phyloP scores from a whole-genome alignment of 2,113 vertebrate genomes.

The Apistogramma diplotaenia region DNA sequence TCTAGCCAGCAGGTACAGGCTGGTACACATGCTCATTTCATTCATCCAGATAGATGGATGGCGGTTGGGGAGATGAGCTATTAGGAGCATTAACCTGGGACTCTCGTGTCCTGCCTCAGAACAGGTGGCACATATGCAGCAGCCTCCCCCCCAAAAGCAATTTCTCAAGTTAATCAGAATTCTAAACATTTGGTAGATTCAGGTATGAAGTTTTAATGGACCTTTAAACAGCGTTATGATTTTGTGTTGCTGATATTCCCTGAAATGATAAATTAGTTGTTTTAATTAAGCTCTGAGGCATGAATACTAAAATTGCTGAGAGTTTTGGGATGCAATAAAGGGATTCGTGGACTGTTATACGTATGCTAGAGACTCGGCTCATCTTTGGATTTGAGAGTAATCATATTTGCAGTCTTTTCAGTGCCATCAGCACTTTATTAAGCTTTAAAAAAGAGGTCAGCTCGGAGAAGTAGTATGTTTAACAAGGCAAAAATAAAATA shows the following conservation, averaged over 20 bases:
- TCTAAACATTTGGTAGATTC: constrained; percentile 33
- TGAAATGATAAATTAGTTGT: constrained; percentile 9
- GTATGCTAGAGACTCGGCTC: not conserved
- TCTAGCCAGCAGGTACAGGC: constrained; percentile 44
- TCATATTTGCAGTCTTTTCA: not conserved
- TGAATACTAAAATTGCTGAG: constrained; percentile 26
- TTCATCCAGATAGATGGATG: constrained; percentile 48
- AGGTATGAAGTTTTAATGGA: constrained; percentile 31
- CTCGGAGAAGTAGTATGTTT: not conserved
- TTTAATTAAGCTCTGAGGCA: constrained; percentile 26
- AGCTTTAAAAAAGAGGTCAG: not conserved
- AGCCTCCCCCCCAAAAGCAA: constrained; percentile 35
- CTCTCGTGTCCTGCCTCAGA: constrained; percentile 35
- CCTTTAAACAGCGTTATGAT: constrained; percentile 25
- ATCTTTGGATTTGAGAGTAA: not conserved
- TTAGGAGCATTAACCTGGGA: constrained; percentile 56
- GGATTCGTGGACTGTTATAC: not conserved
- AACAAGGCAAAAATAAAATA: not conserved
- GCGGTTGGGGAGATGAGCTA: constrained; percentile 13
- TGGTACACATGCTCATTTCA: constrained; percentile 35
- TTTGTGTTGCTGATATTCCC: constrained; percentile 28
- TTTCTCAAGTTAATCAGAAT: constrained; percentile 31
- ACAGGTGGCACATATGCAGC: constrained; percentile 53
- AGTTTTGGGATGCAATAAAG: constrained; percentile 24
- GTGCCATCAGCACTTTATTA: not conserved